Evolutionary conservation across 1,140 invertebrate species (phyloP), one percentile per base, ranked within the genome.

Genomic region (Pseudomyrmex pallidus): DNA sequence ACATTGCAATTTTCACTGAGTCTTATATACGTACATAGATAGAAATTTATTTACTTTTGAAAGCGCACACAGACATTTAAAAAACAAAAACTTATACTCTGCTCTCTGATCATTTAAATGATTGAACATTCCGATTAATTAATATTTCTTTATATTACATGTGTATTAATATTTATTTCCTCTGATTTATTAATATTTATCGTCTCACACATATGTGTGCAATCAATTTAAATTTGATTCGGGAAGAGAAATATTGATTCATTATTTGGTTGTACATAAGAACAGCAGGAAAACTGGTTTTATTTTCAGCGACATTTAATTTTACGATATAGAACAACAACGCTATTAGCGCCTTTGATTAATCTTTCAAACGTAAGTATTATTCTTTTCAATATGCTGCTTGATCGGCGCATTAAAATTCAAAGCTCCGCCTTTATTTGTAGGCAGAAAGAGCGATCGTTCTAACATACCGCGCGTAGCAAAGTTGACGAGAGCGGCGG

Each of bases 381-480:
- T 57, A 13, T 48, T 44, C 74, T 1, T 35, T 25, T 76, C 25
- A 13, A 15, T 67, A 46, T 48, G 17, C 68, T 50, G 54, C 20
- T 44, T 59, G 64, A 70, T 59, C 0, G 74, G 74, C 10, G 52
- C 20, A 80, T 80, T 80, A 72, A 80, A 80, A 80, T 80, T 80
- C 66, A 80, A 80, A 80, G n/a, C 44, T 35, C 66, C 9, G 63
- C 8, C 66, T n/a, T 80, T 80, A 72, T 70, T 80, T 50, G 64
- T 48, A 67, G 25, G 17, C 50, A 67, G 50, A 48, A 63, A 25
- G 52, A 52, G 13, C 48, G 5, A 35, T 5, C 35, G 35, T 78
- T 46, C 20, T 54, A 59, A 20, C 15, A 15, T 68, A 20, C 54
- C 20, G 12, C 20, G 15, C 44, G 54, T 59, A 59, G 8, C 35